Evolutionary conservation across 2,113 vertebrate species (phyloP).

Genomic region (Neolamprologus hecqui): DNA sequence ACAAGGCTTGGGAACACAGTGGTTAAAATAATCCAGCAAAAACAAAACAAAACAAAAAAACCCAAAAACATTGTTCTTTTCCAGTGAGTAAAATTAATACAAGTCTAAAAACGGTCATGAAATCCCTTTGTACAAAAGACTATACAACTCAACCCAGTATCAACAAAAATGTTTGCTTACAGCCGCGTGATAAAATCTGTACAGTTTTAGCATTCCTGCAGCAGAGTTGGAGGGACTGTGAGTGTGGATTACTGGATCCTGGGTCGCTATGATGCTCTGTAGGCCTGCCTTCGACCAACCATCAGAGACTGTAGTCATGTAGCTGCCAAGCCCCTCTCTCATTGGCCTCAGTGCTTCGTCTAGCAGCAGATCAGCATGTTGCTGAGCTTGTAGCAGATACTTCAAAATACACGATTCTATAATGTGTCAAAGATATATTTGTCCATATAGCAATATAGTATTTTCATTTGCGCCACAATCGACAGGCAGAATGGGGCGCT

Average conservation of each 20-base stretch:
- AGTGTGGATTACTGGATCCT: slow-evolving; percentile 27
- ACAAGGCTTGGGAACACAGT: slow-evolving; percentile 77
- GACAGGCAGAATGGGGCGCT: slow-evolving; percentile 23
- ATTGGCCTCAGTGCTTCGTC: slow-evolving; percentile 70
- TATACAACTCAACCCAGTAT: slow-evolving; percentile 79
- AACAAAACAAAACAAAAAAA: slow-evolving; percentile 68
- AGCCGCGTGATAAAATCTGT: slow-evolving; percentile 70
- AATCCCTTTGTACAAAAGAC: slow-evolving; percentile 78
- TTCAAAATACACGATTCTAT: slow-evolving; percentile 63
- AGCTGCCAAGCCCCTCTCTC: slow-evolving; percentile 69
- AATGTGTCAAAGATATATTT: slow-evolving; percentile 47
- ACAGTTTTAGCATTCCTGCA: slow-evolving; percentile 65
- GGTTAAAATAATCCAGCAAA: slow-evolving; percentile 94
- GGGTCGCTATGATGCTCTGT: slow-evolving; percentile 31
- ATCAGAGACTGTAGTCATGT: slow-evolving; percentile 46
- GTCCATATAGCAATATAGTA: slow-evolving; percentile 51
- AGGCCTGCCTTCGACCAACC: slow-evolving; percentile 23
- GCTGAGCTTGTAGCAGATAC: slow-evolving; percentile 66
- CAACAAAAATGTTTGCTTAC: slow-evolving; percentile 62
- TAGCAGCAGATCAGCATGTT: slow-evolving; percentile 75
- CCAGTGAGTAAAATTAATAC: slow-evolving; percentile 92
- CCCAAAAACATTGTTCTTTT: slow-evolving; percentile 67
- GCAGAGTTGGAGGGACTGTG: slow-evolving; percentile 53
- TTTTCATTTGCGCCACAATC: slow-evolving; percentile 34
- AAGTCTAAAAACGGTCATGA: slow-evolving; percentile 64